phyloP scores from a whole-genome alignment of 1,140 invertebrate species.

The Cydia strobilella region DNA sequence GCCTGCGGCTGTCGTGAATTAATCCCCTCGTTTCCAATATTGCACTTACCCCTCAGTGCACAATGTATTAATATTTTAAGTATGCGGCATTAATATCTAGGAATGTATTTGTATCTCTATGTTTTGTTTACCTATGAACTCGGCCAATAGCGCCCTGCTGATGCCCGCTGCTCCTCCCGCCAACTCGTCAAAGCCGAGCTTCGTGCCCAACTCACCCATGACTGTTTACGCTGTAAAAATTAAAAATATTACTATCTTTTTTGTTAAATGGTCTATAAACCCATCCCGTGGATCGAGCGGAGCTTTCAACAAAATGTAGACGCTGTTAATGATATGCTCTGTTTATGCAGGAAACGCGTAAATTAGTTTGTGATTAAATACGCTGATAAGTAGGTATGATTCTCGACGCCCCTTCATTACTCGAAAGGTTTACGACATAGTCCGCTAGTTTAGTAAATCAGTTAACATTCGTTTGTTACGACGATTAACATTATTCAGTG shows the following conservation, averaged over 20 bases:
- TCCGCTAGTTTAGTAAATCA: conserved; percentile 43
- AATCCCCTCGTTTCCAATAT: too few relatives aligned
- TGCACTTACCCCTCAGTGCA: too few relatives aligned
- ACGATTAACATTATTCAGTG: conserved; percentile 49
- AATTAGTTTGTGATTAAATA: conserved; percentile 10
- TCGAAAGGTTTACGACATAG: conserved; percentile 35
- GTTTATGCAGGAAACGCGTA: conserved; percentile 26
- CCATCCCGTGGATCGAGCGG: background rate
- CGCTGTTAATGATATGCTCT: conserved; percentile 7
- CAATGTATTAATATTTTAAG: too few relatives aligned
- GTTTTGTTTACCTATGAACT: conserved; percentile 82
- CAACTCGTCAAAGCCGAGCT: conserved; percentile 84
- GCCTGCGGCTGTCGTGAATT: too few relatives aligned
- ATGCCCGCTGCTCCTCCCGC: conserved; percentile 82
- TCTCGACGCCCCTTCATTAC: conserved; percentile 30
- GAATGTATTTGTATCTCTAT: too few relatives aligned
- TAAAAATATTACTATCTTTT: background rate
- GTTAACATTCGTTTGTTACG: conserved; percentile 46
- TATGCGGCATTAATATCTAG: too few relatives aligned
- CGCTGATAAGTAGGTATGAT: conserved; percentile 16
- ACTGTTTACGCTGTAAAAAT: conserved; percentile 51
- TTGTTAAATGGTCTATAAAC: background rate
- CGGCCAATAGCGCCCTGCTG: conserved; percentile 86
- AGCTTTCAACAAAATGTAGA: background rate
- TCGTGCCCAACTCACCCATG: conserved; percentile 82